Percentiles rank a stretch among this genome's conserved stretches.
Evolutionary conservation across 2,888 invertebrate species (phyloP).

Genomic region (Herminia tarsipennalis): DNA sequence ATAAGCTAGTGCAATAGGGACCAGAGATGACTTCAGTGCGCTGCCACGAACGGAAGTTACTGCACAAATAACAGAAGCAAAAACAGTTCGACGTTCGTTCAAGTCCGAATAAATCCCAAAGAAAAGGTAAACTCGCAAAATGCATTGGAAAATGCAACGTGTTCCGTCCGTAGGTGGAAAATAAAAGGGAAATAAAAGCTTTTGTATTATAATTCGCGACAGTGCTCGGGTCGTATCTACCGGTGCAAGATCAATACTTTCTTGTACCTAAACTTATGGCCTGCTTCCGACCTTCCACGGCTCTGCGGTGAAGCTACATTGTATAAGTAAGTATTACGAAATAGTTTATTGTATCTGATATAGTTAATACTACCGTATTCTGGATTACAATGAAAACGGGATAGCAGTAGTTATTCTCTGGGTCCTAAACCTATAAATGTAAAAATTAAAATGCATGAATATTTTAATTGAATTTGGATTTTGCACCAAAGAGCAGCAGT

Average conservation of each 20-base stretch:
- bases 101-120: background rate
- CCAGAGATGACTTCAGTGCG: no score
- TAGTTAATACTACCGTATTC: slow-evolving; percentile 11
- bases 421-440: no score
- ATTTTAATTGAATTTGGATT: no score
- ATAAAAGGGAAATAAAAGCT: slow-evolving; percentile 27
- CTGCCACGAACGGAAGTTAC: no score
- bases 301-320: slow-evolving; percentile 20
- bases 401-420: no score
- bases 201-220: slow-evolving; percentile 41
- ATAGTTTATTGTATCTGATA: slow-evolving; percentile 14
- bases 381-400: slow-evolving; percentile 5
- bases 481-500: no score
- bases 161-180: slow-evolving; percentile 8
- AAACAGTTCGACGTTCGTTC: background rate
- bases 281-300: slow-evolving; percentile 39
- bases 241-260: slow-evolving; percentile 50
- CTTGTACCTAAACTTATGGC: slow-evolving; percentile 48
- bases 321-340: slow-evolving; percentile 7
- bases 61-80: no score
- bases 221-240: slow-evolving; percentile 8
- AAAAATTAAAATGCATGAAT: no score
- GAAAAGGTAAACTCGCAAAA: slow-evolving; percentile 8
- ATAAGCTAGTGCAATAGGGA: no score
- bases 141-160: slow-evolving; percentile 10